A percentile compares a stretch with the other conserved stretches of the same genome.
Evolutionary conservation across 92 coral and sea anemone species (phyloP).

Genomic region (Plumapathes pennacea): DNA sequence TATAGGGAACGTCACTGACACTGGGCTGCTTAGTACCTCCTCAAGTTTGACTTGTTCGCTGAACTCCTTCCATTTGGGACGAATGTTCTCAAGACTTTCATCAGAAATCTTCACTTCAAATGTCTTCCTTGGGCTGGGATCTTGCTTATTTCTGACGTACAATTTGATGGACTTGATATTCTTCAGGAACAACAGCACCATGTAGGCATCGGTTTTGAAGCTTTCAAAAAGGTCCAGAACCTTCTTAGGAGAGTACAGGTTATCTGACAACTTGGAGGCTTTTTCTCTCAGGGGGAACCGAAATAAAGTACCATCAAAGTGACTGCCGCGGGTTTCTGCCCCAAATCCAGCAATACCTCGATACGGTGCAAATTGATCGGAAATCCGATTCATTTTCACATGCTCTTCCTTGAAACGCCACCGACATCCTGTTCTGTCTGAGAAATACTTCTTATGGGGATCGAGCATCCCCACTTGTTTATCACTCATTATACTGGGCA

Average conservation of each 20-base stretch:
- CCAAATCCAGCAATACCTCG: no score
- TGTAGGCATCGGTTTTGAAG: slow-evolving; percentile 66
- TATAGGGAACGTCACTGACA: slow-evolving; percentile 23
- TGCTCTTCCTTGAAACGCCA: slow-evolving; percentile 33
- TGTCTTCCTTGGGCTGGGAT: slow-evolving; percentile 24
- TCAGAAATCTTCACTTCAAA: slow-evolving; percentile 68
- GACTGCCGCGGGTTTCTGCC: no score
- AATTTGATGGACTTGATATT: slow-evolving; percentile 67
- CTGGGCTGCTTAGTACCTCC: slow-evolving; percentile 3
- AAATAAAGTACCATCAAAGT: slow-evolving; percentile 72
- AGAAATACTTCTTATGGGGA: slow-evolving; percentile 86
- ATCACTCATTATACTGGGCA: slow-evolving; percentile 81
- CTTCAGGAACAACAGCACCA: slow-evolving; percentile 67
- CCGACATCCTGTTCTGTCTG: slow-evolving; percentile 61
- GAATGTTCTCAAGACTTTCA: slow-evolving; percentile 38
- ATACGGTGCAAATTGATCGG: slow-evolving; percentile 77
- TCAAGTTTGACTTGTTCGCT: slow-evolving; percentile 4
- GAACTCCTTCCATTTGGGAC: slow-evolving; percentile 57
- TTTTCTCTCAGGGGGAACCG: slow-evolving; percentile 75
- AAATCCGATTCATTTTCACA: slow-evolving; percentile 9
- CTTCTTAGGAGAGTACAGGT: slow-evolving; percentile 65
- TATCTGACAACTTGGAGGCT: slow-evolving; percentile 65
- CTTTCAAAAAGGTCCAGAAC: slow-evolving; percentile 55
- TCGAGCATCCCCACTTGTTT: slow-evolving; percentile 70
- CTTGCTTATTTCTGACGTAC: slow-evolving; percentile 39